Evolutionary conservation across 2,113 vertebrate genomes (phyloP).

Genomic region (Scortum barcoo): DNA sequence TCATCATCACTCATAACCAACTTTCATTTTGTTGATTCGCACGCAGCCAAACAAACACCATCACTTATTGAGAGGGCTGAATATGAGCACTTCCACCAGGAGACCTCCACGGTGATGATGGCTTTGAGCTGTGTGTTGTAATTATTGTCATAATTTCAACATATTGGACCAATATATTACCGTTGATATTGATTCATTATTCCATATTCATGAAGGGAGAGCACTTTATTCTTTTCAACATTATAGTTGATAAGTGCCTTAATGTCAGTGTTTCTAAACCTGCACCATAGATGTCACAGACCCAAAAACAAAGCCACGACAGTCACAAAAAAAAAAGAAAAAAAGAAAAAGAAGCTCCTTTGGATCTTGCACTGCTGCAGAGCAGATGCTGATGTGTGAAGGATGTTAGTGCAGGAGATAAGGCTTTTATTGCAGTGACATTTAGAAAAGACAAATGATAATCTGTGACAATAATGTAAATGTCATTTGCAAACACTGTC

Average conservation of each 20-base stretch:
- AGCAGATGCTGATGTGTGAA: constrained; percentile 50
- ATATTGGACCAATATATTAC: neutral
- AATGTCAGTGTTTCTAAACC: neutral
- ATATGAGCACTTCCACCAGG: neutral
- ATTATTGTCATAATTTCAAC: constrained; percentile 5
- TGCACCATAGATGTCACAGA: neutral
- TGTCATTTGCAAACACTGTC: constrained; percentile 51
- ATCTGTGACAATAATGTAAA: constrained; percentile 54
- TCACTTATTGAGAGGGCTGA: neutral
- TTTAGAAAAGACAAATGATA: constrained; percentile 66
- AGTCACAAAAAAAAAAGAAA: neutral
- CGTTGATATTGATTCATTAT: neutral
- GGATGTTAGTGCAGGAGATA: constrained; percentile 53
- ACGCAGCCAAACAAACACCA: neutral
- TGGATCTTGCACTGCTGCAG: constrained; percentile 19
- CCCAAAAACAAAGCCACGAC: neutral
- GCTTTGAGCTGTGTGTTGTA: neutral
- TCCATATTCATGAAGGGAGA: neutral
- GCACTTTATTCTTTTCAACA: neutral
- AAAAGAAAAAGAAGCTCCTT: neutral
- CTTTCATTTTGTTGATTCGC: constrained; percentile 17
- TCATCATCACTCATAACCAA: constrained; percentile 16
- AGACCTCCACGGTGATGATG: neutral
- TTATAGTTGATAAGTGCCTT: neutral
- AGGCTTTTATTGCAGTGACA: constrained; percentile 66